phyloP scores from a whole-genome alignment of 2,888 invertebrate species.

The Molanna angustata region DNA sequence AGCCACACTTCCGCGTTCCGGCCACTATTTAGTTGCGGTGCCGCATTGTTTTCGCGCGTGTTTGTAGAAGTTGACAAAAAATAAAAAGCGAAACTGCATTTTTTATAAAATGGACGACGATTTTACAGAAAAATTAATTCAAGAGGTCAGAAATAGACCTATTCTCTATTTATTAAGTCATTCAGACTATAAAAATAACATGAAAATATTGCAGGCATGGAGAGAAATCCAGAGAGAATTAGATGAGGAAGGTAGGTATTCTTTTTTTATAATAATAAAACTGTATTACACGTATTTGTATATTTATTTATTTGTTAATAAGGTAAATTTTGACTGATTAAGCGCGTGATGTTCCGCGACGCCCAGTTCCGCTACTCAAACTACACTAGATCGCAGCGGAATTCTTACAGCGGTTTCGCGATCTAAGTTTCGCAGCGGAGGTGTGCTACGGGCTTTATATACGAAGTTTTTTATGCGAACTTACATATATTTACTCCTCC shows the following conservation, averaged over 20 bases:
- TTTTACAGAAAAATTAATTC: background rate
- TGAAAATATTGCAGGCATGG: background rate
- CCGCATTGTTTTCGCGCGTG: background rate
- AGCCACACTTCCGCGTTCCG: background rate
- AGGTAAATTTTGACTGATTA: too few species aligned
- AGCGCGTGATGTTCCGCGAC: too few species aligned
- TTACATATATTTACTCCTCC: too few species aligned
- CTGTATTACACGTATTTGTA: too few species aligned
- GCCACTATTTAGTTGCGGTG: background rate
- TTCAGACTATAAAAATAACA: background rate
- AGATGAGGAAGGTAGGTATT: background rate
- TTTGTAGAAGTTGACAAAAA: background rate
- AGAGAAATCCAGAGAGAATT: constrained; percentile 1
- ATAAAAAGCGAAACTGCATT: background rate
- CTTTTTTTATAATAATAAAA: background rate
- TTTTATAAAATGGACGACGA: background rate
- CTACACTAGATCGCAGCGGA: background rate
- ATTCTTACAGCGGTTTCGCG: background rate
- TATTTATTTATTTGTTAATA: too few species aligned
- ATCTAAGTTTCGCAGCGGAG: background rate
- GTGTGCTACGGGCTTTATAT: background rate
- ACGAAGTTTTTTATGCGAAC: too few species aligned
- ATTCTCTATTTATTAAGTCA: background rate
- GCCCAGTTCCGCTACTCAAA: background rate
- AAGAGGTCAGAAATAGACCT: background rate